Evolutionary conservation across 2,888 invertebrate species (phyloP).

Genomic region (Eristalinus sepulchralis): DNA sequence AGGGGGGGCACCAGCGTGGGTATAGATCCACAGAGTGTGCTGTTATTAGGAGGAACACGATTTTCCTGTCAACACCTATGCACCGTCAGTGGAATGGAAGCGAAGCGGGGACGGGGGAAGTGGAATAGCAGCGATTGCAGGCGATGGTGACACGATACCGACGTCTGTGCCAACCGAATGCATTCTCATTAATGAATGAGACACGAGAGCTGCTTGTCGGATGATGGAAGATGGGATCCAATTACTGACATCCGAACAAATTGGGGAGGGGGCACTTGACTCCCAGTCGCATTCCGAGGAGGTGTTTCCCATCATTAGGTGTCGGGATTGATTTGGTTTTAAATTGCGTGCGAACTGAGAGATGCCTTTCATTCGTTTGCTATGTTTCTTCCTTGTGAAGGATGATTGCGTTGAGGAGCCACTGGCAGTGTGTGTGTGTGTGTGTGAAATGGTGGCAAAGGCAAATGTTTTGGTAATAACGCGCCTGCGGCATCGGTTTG

Average conservation of each 20-base stretch:
- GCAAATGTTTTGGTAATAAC: slow-evolving; percentile 55
- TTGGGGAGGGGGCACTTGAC: slow-evolving; percentile 30
- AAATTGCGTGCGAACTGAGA: slow-evolving; percentile 43
- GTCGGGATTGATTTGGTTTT: neutral
- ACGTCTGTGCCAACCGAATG: slow-evolving; percentile 23
- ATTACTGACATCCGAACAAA: slow-evolving; percentile 46
- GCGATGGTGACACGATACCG: slow-evolving; percentile 64
- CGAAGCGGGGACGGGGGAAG: slow-evolving; percentile 24
- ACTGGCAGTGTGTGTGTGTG: too few relatives aligned
- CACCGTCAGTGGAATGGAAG: neutral
- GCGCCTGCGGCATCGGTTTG: slow-evolving; percentile 34
- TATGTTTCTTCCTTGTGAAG: neutral
- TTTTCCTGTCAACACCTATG: slow-evolving; percentile 62
- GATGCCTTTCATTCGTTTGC: slow-evolving; percentile 30
- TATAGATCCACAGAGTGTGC: neutral
- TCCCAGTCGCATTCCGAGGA: slow-evolving; percentile 2
- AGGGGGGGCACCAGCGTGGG: too few relatives aligned
- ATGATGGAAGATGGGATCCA: slow-evolving; percentile 39
- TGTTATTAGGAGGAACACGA: slow-evolving; percentile 67
- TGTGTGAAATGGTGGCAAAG: slow-evolving; percentile 35
- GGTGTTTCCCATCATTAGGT: slow-evolving; percentile 45
- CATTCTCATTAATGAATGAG: slow-evolving; percentile 33
- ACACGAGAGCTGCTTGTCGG: slow-evolving; percentile 32
- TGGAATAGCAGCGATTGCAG: slow-evolving; percentile 56
- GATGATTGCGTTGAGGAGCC: slow-evolving; percentile 43